These are phyloP conservation scores for Potamarius usumacintae DNA, from an alignment of 2,113 vertebrate genomes.

Conservation along the genomic window DNA sequence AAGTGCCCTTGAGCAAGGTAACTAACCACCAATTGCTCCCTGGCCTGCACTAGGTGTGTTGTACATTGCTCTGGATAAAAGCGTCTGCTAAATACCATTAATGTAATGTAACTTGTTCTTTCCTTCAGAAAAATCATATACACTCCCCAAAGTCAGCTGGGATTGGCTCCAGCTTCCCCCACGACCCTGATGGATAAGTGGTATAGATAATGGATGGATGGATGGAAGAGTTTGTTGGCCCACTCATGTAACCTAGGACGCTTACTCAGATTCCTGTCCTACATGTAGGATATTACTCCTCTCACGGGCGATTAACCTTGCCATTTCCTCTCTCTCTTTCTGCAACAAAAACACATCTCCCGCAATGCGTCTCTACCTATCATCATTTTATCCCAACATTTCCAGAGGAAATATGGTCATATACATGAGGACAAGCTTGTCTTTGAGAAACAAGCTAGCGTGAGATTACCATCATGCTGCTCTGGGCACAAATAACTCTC, in stretches of 20 bases:
- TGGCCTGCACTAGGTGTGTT: no score
- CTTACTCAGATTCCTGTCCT: constrained; percentile 11
- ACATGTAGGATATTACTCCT: constrained; percentile 34
- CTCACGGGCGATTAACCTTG: constrained; percentile 19
- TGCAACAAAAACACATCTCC: constrained; percentile 34
- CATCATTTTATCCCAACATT: constrained; percentile 21
- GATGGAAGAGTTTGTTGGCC: neutral
- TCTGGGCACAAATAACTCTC: constrained; percentile 43
- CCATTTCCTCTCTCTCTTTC: constrained; percentile 13
- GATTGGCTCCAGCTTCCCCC: no score
- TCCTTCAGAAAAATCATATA: neutral
- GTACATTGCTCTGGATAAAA: no score
- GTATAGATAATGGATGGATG: no score
- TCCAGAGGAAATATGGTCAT: constrained; percentile 31
- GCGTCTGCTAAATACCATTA: no score
- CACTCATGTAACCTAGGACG: neutral
- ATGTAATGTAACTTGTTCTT: no score
- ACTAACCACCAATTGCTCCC: no score
- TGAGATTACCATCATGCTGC: constrained; percentile 49
- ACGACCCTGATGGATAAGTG: no score
- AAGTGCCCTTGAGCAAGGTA: no score
- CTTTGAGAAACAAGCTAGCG: constrained; percentile 45
- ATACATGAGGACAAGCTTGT: constrained; percentile 30
- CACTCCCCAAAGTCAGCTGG: no score
- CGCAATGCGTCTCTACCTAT: constrained; percentile 25